A percentile compares a stretch with the other conserved stretches of the same genome.
Conservation (phyloP, 1,140 invertebrate species). For the Drosophila ficusphila region DNA sequence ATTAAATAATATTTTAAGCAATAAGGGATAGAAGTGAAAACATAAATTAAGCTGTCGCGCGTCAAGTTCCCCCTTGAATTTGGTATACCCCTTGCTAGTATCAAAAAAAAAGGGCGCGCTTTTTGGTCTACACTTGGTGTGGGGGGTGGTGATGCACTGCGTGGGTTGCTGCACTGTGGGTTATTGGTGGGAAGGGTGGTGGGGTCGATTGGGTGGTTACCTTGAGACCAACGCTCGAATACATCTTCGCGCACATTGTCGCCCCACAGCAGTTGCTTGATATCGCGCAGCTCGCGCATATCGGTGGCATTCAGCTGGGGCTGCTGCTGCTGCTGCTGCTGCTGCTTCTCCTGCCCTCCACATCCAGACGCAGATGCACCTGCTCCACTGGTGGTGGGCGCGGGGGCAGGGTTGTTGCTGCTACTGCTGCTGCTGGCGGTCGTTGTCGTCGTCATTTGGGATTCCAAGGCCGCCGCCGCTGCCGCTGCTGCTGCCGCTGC, state of each 20-base stretch:
- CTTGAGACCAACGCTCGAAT: conserved; percentile 95
- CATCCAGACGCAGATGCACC: conserved; percentile 11
- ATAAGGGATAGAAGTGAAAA: too few relatives aligned
- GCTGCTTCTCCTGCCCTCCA: conserved; percentile 9
- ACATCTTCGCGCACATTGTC: conserved; percentile 92
- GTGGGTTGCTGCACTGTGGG: neutral
- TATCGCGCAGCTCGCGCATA: conserved; percentile 87
- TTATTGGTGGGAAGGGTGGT: neutral
- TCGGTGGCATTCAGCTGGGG: conserved; percentile 45
- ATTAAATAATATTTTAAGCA: too few relatives aligned
- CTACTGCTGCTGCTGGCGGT: neutral
- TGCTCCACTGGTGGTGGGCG: conserved; percentile 32
- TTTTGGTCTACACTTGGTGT: conserved; percentile 18
- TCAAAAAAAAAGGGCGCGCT: conserved; percentile 52
- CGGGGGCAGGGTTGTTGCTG: neutral
- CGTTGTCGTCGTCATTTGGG: conserved; percentile 24
- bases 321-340: conserved; percentile 15
- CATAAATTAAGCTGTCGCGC: too few relatives aligned
- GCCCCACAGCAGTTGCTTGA: conserved; percentile 92
- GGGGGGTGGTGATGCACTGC: neutral
- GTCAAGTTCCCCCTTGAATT: too few relatives aligned
- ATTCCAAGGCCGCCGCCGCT: conserved; percentile 67
- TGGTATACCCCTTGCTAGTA: neutral
- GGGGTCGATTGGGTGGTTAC: conserved; percentile 83
- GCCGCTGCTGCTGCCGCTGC: conserved; percentile 50